phyloP scores from a whole-genome alignment of 2,888 invertebrate genomes.

The Lycophotia porphyrea region DNA sequence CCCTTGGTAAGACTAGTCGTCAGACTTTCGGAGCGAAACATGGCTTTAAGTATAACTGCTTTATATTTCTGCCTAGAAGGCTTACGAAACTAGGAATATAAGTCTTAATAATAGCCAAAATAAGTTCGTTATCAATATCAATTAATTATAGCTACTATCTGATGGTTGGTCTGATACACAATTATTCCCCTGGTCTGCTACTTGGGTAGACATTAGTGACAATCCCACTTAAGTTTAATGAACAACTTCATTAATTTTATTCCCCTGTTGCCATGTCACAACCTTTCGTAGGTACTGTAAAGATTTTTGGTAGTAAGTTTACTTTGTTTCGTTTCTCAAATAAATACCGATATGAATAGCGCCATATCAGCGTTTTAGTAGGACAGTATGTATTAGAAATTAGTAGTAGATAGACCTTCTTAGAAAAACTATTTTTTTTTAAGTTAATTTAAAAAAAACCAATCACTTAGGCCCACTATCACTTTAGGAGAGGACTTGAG shows the following conservation, averaged over 20 bases:
- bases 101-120: constrained; percentile 24
- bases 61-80: no score
- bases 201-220: constrained; percentile 79
- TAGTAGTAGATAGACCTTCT: neutral
- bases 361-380: neutral
- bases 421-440: no score
- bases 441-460: no score
- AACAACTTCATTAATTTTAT: constrained; percentile 86
- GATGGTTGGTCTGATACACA: constrained; percentile 65
- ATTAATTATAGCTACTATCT: constrained; percentile 61
- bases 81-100: constrained; percentile 9
- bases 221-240: constrained; percentile 86
- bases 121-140: constrained; percentile 58
- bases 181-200: constrained; percentile 59
- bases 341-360: neutral
- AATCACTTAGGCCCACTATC: no score
- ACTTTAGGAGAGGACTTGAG: no score
- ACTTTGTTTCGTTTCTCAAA: constrained; percentile 15
- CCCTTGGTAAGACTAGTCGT: neutral
- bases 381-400: neutral
- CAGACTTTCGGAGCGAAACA: neutral
- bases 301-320: constrained; percentile 16
- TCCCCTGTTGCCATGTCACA: constrained; percentile 69
- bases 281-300: constrained; percentile 51
- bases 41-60: neutral